phyloP scores from a whole-genome alignment of 1,140 invertebrate genomes.

The Aethina tumida region DNA sequence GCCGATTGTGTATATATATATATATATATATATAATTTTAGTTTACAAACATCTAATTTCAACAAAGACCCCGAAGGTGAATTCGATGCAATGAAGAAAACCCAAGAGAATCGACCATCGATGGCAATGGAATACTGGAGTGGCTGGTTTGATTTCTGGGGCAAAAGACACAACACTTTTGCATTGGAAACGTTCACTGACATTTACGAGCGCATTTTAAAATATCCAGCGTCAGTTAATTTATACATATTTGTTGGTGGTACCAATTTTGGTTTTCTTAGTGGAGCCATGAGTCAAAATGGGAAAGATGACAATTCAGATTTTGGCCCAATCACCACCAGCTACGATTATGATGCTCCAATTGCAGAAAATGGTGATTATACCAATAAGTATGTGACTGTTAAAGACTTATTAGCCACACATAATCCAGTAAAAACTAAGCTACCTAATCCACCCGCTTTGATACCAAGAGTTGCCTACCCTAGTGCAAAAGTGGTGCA shows the following conservation, averaged over 20 bases:
- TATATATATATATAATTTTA: too few species aligned
- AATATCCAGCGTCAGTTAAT: slow-evolving; percentile 47
- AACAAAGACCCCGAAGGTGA: slow-evolving; percentile 30
- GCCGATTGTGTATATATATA: too few species aligned
- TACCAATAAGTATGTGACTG: slow-evolving; percentile 36
- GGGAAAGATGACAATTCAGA: slow-evolving; percentile 11
- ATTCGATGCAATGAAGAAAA: slow-evolving; percentile 31
- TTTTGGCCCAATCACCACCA: slow-evolving; percentile 43
- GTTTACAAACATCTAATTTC: slow-evolving; percentile 38
- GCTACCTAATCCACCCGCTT: slow-evolving; percentile 30
- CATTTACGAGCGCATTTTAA: slow-evolving; percentile 23
- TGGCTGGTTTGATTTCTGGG: slow-evolving; percentile 50
- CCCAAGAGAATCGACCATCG: slow-evolving; percentile 44
- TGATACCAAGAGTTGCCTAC: slow-evolving; percentile 30
- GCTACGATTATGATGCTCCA: slow-evolving; percentile 46
- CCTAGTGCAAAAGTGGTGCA: slow-evolving; percentile 16
- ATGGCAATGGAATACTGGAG: slow-evolving; percentile 57
- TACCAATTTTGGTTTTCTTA: slow-evolving; percentile 59
- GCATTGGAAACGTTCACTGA: slow-evolving; percentile 13
- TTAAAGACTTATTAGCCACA: slow-evolving; percentile 27
- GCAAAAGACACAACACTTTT: slow-evolving; percentile 19
- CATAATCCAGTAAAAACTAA: slow-evolving; percentile 36
- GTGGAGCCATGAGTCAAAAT: slow-evolving; percentile 38
- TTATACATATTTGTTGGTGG: slow-evolving; percentile 65
- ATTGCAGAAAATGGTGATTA: slow-evolving; percentile 42